Conservation (phyloP, 2,113 vertebrate genomes). For the Pygoscelis adeliae region DNA sequence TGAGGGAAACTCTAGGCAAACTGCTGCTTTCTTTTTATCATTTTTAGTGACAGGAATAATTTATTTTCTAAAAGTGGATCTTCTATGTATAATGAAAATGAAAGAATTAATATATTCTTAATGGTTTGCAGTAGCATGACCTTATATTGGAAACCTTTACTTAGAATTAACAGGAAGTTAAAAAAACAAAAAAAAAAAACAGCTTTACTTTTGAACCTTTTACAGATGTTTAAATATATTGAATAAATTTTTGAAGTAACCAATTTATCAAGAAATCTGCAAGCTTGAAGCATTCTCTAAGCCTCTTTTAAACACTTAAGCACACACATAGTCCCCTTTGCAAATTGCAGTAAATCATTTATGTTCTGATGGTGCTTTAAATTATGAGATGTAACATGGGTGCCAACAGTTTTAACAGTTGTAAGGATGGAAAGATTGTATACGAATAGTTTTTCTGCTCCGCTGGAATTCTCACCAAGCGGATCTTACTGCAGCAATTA, state of each 20-base stretch:
- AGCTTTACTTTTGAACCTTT: neutral
- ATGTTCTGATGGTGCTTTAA: neutral
- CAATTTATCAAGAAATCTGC: neutral
- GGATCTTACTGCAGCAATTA: neutral
- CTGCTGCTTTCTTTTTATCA: neutral
- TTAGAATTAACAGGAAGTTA: neutral
- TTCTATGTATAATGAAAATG: neutral
- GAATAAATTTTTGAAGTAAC: neutral
- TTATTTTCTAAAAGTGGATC: neutral
- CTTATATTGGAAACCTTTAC: neutral
- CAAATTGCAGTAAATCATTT: neutral
- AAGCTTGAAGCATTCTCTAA: neutral
- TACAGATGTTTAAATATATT: neutral
- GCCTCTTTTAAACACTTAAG: neutral
- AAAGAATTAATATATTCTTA: neutral
- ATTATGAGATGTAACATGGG: neutral
- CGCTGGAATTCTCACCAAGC: neutral
- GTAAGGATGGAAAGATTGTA: neutral
- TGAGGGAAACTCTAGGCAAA: neutral
- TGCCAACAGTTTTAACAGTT: neutral
- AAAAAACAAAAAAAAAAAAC: fast-evolving
- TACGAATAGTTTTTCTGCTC: neutral
- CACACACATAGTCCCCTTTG: neutral
- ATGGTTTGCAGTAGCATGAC: neutral
- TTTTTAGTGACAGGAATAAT: neutral